Conservation (phyloP, 1,140 invertebrate species). For the Lasaia peninsularis region DNA sequence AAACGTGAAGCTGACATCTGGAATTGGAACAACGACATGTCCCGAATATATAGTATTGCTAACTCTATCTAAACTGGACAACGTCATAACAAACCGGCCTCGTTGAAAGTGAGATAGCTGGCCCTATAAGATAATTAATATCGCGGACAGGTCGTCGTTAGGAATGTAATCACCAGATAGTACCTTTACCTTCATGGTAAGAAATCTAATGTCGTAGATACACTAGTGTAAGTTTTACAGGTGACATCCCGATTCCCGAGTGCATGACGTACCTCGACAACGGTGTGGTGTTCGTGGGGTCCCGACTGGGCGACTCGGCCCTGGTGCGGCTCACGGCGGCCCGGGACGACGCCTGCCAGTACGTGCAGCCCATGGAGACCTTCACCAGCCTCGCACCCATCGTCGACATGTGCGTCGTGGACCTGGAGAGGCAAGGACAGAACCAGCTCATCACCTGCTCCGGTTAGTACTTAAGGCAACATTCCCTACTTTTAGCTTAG, state of each 20-base stretch:
- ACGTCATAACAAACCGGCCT: too few species aligned
- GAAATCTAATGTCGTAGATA: too few species aligned
- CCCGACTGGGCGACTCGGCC: slow-evolving; percentile 97
- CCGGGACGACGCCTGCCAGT: slow-evolving; percentile 91
- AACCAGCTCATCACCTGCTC: slow-evolving; percentile 99
- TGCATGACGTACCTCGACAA: slow-evolving; percentile 99
- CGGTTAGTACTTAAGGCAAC: slow-evolving; percentile 74
- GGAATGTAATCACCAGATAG: too few species aligned
- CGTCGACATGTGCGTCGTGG: slow-evolving; percentile 98
- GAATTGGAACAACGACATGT: too few species aligned
- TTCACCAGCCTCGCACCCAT: slow-evolving; percentile 99
- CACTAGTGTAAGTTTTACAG: slow-evolving; percentile 46
- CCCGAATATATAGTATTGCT: too few species aligned
- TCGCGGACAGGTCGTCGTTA: too few species aligned
- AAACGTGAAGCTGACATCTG: too few species aligned
- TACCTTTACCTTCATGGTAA: too few species aligned
- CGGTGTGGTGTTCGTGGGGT: slow-evolving; percentile 98
- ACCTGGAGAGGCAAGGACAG: slow-evolving; percentile 97
- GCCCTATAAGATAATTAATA: too few species aligned
- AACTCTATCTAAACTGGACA: too few species aligned
- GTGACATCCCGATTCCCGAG: slow-evolving; percentile 97
- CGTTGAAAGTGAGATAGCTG: too few species aligned
- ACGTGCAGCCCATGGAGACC: slow-evolving; percentile 95
- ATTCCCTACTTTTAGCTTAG: too few species aligned
- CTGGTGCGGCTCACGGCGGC: slow-evolving; percentile 93